These are phyloP conservation scores for Sterna hirundo DNA, from an alignment of 2,113 vertebrate species.

Conservation along the genomic window DNA sequence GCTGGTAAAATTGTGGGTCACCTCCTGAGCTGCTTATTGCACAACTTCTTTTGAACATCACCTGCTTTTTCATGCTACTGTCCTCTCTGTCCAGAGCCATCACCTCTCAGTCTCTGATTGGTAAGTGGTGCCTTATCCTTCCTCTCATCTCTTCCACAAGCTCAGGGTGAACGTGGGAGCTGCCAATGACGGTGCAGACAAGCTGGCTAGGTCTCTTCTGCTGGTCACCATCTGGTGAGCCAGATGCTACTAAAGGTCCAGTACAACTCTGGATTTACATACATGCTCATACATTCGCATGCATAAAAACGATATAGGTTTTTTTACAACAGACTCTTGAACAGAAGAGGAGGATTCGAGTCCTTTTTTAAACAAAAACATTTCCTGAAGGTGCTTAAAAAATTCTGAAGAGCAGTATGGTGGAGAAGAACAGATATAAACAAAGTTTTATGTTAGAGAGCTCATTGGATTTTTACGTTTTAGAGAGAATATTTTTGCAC, in stretches of 20 bases:
- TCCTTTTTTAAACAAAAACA: neutral
- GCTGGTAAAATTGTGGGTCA: neutral
- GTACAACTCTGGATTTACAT: neutral
- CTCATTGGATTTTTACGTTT: neutral
- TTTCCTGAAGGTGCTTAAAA: neutral
- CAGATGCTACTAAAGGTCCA: neutral
- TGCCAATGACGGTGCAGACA: neutral
- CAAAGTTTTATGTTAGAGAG: neutral
- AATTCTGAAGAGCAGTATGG: neutral
- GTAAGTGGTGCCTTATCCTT: neutral
- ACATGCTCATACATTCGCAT: neutral
- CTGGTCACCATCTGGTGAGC: neutral
- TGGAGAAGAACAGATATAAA: neutral
- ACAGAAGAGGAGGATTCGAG: neutral
- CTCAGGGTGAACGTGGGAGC: rapidly evolving
- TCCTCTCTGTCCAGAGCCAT: neutral
- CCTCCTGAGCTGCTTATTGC: neutral
- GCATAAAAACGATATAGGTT: neutral
- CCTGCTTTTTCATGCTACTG: neutral
- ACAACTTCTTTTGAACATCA: neutral
- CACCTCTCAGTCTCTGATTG: neutral
- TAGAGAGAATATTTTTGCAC: neutral
- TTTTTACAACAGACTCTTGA: neutral
- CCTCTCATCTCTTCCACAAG: neutral
- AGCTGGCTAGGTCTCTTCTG: neutral